A percentile compares a stretch with the other conserved stretches of the same genome.
These are phyloP conservation scores for Grus americana DNA, from an alignment of 2,113 vertebrate species.

Conservation along the genomic window DNA sequence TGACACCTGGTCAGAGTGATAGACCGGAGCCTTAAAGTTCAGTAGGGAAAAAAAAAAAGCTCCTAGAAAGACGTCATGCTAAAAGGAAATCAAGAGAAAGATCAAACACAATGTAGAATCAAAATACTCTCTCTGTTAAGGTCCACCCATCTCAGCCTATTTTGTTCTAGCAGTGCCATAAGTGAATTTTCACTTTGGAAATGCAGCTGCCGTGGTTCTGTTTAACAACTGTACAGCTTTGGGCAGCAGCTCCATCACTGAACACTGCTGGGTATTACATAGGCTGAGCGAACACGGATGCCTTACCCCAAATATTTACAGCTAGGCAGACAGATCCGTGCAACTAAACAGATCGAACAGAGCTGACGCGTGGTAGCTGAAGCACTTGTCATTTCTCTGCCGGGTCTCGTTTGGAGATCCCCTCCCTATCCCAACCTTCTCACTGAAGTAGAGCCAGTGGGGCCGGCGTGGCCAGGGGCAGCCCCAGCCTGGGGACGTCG, in stretches of 20 bases:
- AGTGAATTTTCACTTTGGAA: background rate
- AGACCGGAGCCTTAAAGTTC: background rate
- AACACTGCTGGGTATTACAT: background rate
- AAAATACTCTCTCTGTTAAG: background rate
- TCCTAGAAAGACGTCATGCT: background rate
- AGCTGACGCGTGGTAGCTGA: background rate
- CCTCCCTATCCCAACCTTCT: background rate
- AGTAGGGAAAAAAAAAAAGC: background rate
- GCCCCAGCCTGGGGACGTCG: accelerated
- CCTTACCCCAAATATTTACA: background rate
- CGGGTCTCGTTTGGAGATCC: background rate
- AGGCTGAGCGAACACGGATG: background rate
- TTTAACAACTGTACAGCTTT: background rate
- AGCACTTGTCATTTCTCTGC: background rate
- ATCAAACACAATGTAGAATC: background rate
- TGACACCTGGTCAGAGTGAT: background rate
- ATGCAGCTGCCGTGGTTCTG: background rate
- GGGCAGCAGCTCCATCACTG: background rate
- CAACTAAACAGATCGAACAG: accelerated
- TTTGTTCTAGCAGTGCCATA: background rate
- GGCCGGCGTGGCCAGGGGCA: accelerated
- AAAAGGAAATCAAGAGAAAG: background rate
- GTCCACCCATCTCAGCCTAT: background rate
- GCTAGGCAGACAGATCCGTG: background rate
- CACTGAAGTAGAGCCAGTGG: background rate